A percentile compares a stretch with the other conserved stretches of the same genome.
Conservation (phyloP, 2,113 vertebrate genomes). For the Acanthisitta chloris region DNA sequence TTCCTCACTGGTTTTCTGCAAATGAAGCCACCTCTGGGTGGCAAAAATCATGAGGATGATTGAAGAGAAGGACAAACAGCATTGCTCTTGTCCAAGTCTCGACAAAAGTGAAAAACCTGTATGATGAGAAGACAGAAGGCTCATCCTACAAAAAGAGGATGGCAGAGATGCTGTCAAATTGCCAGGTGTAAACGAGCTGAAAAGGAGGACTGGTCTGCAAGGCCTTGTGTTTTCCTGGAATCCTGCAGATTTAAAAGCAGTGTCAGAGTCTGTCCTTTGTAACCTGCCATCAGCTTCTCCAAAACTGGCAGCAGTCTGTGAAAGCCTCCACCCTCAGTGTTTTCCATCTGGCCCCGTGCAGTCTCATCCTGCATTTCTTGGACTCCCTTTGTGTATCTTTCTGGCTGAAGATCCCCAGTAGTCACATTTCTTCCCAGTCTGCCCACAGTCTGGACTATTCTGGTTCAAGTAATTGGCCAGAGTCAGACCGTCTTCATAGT, state of each 20-base stretch:
- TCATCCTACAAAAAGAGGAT: neutral
- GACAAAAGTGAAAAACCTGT: neutral
- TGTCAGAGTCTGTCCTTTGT: neutral
- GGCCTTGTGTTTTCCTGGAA: neutral
- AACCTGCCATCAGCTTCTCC: neutral
- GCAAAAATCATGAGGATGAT: neutral
- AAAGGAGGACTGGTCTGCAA: neutral
- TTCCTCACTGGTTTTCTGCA: neutral
- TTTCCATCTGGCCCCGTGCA: neutral
- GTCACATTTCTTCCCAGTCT: neutral
- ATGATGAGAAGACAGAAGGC: neutral
- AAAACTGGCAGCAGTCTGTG: neutral
- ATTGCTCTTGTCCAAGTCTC: neutral
- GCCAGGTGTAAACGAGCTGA: neutral
- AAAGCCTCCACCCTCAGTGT: neutral
- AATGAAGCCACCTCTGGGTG: neutral
- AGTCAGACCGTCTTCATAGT: neutral
- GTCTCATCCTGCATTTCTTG: neutral
- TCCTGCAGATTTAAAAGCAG: neutral
- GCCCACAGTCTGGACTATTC: neutral
- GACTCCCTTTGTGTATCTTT: neutral
- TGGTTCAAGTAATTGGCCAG: neutral
- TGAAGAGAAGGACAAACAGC: neutral
- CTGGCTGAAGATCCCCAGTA: neutral
- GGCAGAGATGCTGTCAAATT: neutral